Base-by-base conservation (phyloP, 2,888 invertebrate species). In the Poecilobothrus nobilitatus region DNA sequence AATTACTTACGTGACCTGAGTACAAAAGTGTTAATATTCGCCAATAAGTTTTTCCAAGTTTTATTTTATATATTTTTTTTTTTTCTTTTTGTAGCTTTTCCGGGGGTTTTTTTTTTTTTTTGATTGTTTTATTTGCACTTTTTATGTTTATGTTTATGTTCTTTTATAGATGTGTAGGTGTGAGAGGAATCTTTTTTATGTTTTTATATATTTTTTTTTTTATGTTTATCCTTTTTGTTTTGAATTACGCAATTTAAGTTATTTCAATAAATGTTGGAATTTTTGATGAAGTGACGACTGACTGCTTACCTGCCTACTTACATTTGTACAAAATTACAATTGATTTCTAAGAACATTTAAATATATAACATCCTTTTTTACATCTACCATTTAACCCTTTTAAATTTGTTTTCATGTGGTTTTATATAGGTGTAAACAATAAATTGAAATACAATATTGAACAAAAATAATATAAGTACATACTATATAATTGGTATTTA, bases 1-100 rank as follows among this genome's bases (percentile, higher is more conserved):
- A 53, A 53, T 53, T 53, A 53, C 53, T 53, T 53, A 53, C 53
- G 53, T 53, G 53, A 53, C 18, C n/a, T 53, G 53, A 53, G 18
- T 18, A 53, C 12, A 53, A 53, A 53, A 53, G 53, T 53, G 53
- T 53, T 53, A 53, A 53, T 53, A 4, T 53, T 53, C 18, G 2
- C 15, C 18, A 53, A 18, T 18, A 53, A 53, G 53, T 53, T 53
- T 53, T n/a, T 53, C 27, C 27, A 27, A 4, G 1, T 53, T 53
- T 53, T 53, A 9, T 41, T 41, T 41, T 6, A 6, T 41, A 41
- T 41, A 2, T 27, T 3, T 37, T 37, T 37, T 37, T 8, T 37
- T 37, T 37, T 12, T 37, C 37, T 10, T 37, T 34, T 37, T 12
- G 12, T 37, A 37, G 9, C 4, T 37, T 12, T 27, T 37, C 37